phyloP scores from a whole-genome alignment of 1,140 invertebrate genomes.

The Drosophila burlai region DNA sequence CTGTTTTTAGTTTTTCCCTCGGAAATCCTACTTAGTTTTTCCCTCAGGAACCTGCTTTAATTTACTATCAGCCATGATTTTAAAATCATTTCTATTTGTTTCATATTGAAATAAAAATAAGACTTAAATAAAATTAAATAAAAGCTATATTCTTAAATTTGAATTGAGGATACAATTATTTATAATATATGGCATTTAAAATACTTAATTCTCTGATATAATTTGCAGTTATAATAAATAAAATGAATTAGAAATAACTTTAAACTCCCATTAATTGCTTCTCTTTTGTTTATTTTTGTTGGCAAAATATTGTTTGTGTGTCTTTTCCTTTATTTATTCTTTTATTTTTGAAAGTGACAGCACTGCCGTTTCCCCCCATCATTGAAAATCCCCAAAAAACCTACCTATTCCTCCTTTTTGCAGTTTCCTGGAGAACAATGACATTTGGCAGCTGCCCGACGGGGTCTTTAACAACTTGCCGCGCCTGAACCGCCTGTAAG shows the following conservation, averaged over 20 bases:
- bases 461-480: slow-evolving; percentile 89
- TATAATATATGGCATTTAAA: not conserved
- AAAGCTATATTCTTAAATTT: too few species aligned
- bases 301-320: not conserved
- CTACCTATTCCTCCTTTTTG: not conserved
- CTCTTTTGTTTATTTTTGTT: not conserved
- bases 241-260: not conserved
- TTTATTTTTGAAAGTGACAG: not conserved
- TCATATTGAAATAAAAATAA: too few species aligned
- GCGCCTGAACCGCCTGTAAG: slow-evolving; percentile 88
- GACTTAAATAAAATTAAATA: too few species aligned
- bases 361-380: not conserved
- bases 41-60: fast-evolving
- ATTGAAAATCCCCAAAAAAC: not conserved
- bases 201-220: not conserved
- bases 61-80: not conserved
- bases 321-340: not conserved
- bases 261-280: not conserved
- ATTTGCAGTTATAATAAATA: not conserved
- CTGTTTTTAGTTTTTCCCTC: too few species aligned
- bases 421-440: slow-evolving; percentile 89
- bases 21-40: not conserved
- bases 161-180: too few species aligned
- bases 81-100: not conserved
- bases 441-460: slow-evolving; percentile 87